Evolutionary conservation across 1,140 invertebrate species (phyloP).

Genomic region (Pseudomyrmex flavicornis): DNA sequence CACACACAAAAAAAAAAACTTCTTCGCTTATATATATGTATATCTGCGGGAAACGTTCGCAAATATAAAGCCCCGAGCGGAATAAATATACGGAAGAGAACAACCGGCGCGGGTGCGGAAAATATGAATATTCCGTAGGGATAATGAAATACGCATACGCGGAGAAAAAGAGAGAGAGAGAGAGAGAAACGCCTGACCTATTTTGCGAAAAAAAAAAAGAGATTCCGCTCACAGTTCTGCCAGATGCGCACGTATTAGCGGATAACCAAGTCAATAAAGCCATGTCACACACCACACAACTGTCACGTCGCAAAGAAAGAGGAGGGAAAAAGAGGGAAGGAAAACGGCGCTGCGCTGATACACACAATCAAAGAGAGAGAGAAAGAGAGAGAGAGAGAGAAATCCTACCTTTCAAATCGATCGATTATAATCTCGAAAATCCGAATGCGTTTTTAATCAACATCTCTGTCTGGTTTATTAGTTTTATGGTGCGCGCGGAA

Average conservation of each 20-base stretch:
- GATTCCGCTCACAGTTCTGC: constrained; percentile 21
- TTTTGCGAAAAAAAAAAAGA: constrained; percentile 30
- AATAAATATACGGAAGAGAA: constrained; percentile 23
- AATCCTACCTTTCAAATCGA: constrained; percentile 28
- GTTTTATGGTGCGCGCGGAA: background rate
- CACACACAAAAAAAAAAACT: constrained; percentile 16
- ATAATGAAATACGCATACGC: constrained; percentile 25
- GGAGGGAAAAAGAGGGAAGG: background rate
- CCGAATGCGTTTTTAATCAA: constrained; percentile 38
- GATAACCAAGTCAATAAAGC: constrained; percentile 57
- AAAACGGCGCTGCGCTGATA: constrained; percentile 12
- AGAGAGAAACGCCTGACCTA: constrained; percentile 1
- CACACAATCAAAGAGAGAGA: constrained; percentile 5
- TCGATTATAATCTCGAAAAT: constrained; percentile 23
- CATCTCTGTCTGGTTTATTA: background rate
- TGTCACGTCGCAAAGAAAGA: constrained; percentile 6
- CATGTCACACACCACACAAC: constrained; percentile 3
- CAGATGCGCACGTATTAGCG: constrained; percentile 21
- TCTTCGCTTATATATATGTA: background rate
- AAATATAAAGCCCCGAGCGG: constrained; percentile 19
- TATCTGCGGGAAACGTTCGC: constrained; percentile 29
- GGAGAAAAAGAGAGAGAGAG: background rate
- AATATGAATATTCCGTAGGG: constrained; percentile 44
- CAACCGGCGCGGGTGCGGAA: constrained; percentile 16
- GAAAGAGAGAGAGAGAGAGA: too few relatives aligned